A percentile compares a stretch with the other conserved stretches of the same genome.
Conservation (phyloP, 2,797 vertebrate genomes). For the Helicolenus hilgendorfi region DNA sequence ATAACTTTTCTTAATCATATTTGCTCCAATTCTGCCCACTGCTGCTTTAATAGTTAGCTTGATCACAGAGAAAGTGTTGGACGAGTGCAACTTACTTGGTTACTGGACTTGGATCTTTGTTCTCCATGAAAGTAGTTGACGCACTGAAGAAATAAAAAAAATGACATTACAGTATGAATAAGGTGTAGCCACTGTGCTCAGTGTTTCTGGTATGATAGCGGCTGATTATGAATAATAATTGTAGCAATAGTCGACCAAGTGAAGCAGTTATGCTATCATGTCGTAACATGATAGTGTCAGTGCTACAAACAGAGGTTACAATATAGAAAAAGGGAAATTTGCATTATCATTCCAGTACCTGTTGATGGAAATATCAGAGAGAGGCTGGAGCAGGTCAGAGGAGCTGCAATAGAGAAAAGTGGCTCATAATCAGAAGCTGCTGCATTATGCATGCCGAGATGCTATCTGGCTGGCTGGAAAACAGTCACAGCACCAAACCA, state of each 20-base stretch:
- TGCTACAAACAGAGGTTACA: conserved; percentile 29
- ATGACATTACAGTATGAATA: neutral
- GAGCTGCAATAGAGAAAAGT: conserved; percentile 82
- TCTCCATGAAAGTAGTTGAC: conserved; percentile 14
- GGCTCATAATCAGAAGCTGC: conserved; percentile 81
- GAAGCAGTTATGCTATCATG: conserved; percentile 20
- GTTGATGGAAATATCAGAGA: conserved; percentile 78
- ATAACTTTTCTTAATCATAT: too few species aligned
- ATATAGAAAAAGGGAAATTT: conserved; percentile 37
- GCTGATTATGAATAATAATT: conserved; percentile 37
- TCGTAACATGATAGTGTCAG: conserved; percentile 33
- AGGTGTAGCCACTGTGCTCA: neutral
- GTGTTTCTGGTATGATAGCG: neutral
- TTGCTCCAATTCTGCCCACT: neutral
- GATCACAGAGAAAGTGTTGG: neutral
- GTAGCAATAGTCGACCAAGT: conserved; percentile 16
- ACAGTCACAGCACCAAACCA: conserved; percentile 83
- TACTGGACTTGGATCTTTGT: conserved; percentile 26
- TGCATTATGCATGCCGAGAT: conserved; percentile 86
- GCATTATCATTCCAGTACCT: conserved; percentile 72
- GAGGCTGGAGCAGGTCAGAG: conserved; percentile 81
- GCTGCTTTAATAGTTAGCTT: neutral
- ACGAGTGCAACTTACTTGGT: conserved; percentile 25
- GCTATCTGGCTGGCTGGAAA: conserved; percentile 79
- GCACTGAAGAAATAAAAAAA: conserved; percentile 30